Base-by-base conservation (phyloP, 2,888 invertebrate species). In the Oligia strigilis region DNA sequence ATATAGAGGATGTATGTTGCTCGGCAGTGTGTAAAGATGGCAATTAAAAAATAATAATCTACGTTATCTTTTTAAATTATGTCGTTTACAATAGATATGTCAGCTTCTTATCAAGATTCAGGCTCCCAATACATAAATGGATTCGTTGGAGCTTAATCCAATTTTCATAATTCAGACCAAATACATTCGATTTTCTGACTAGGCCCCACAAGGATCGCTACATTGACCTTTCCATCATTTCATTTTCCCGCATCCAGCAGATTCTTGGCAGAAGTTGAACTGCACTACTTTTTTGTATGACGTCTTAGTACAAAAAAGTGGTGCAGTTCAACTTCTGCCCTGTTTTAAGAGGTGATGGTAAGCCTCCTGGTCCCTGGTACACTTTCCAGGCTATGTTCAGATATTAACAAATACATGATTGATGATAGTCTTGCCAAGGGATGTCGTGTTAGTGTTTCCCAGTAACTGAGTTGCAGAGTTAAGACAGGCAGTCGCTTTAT, bases 221-320 rank as follows among this genome's bases (percentile, higher is more conserved):
- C 14, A 6, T 14, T n/a, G 1, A n/a, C 4, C 1, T 9, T 23
- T n/a, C 46, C 0, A n/a, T n/a, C n/a, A n/a, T n/a, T n/a, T n/a
- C n/a, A n/a, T n/a, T n/a, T n/a, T n/a, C 23, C 6, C 6, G 36
- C 4, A 74, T 43, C 0, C 8, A n/a, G 19, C 11, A 19, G 49
- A 19, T 29, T 49, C 11, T 8, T 6, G 4, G 29, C 29, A 29
- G 29, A 29, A 29, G 29, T 29, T 29, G 29, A 29, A 29, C 29
- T 29, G 29, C 29, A 29, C 29, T 29, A 29, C 0, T n/a, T n/a
- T n/a, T n/a, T n/a, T n/a, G n/a, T n/a, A n/a, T n/a, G 29, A 29
- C 29, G 29, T 29, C 29, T n/a, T n/a, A n/a, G 1, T 29, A 29
- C 29, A 29, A 29, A 29, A 29, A 29, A 29, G 29, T 29, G 1